Evolutionary conservation across 64 coral and sea anemone genomes (phyloP).

Genomic region (Dendronephthya gigantea): DNA sequence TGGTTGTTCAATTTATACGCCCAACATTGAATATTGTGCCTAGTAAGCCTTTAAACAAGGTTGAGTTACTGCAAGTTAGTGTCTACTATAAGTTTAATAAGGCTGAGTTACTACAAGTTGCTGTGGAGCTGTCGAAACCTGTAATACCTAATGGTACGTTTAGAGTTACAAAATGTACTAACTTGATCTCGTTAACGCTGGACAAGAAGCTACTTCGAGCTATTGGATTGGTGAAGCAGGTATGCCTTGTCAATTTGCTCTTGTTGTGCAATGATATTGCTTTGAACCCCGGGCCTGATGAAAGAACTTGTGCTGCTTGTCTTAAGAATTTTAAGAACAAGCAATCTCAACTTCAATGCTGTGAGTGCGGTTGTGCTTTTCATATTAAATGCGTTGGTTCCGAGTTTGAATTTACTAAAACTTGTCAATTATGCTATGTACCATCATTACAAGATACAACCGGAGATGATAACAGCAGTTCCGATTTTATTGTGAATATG

Average conservation of each 20-base stretch:
- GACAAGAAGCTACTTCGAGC: conserved; percentile 16
- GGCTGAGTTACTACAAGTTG: too few species aligned
- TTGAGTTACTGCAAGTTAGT: too few species aligned
- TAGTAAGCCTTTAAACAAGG: too few species aligned
- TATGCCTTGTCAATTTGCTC: not conserved
- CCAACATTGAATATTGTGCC: too few species aligned
- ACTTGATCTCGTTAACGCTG: too few species aligned
- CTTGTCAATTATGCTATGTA: not conserved
- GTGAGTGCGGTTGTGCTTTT: not conserved
- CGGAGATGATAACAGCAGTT: too few species aligned
- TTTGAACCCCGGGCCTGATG: not conserved
- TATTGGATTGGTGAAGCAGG: not conserved
- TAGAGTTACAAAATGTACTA: too few species aligned
- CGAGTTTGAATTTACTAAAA: not conserved
- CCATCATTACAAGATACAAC: not conserved
- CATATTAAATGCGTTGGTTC: not conserved
- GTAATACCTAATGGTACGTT: too few species aligned
- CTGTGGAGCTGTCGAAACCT: too few species aligned
- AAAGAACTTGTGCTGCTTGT: not conserved
- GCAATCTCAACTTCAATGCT: not conserved
- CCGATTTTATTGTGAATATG: not conserved
- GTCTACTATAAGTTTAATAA: too few species aligned
- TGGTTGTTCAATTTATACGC: too few species aligned
- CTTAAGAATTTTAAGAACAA: not conserved
- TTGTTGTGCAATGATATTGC: not conserved